Percentiles rank a stretch among this genome's conserved stretches.
These are phyloP conservation scores for Pyrochroa serraticornis DNA, from an alignment of 2,888 invertebrate species.

Conservation along the genomic window DNA sequence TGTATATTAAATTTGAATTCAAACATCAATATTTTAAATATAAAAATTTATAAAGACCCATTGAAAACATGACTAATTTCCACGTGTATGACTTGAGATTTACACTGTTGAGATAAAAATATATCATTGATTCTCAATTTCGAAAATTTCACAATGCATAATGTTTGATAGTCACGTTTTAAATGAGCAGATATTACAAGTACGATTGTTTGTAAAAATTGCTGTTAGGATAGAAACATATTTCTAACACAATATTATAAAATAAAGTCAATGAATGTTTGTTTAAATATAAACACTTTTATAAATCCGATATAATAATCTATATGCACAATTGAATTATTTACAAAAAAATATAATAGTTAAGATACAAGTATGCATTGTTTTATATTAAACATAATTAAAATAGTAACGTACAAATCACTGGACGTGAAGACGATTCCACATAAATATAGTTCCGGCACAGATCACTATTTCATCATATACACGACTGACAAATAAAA, in stretches of 20 bases:
- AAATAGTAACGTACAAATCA: constrained; percentile 56
- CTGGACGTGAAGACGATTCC: constrained; percentile 56
- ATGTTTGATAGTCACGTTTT: constrained; percentile 38
- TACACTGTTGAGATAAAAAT: constrained; percentile 31
- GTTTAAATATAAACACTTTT: constrained; percentile 57
- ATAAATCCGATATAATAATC: constrained; percentile 57
- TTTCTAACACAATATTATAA: constrained; percentile 52
- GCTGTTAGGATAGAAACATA: constrained; percentile 45
- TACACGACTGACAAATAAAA: constrained; percentile 42
- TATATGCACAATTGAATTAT: constrained; percentile 60
- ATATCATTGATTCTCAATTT: not conserved
- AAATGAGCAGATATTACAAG: constrained; percentile 45
- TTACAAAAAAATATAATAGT: constrained; percentile 55
- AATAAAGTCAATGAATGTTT: constrained; percentile 48
- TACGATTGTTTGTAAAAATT: constrained; percentile 47
- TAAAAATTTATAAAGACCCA: constrained; percentile 42
- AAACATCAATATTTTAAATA: constrained; percentile 51
- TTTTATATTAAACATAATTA: constrained; percentile 44
- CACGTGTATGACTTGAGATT: constrained; percentile 27
- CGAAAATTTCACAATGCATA: no score
- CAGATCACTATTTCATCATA: constrained; percentile 49
- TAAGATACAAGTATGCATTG: constrained; percentile 53
- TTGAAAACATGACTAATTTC: constrained; percentile 39
- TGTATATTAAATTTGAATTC: constrained; percentile 46
- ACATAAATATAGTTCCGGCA: constrained; percentile 55